A percentile compares a stretch with the other conserved stretches of the same genome.
These are phyloP conservation scores for Apoda limacodes DNA, from an alignment of 2,888 invertebrate genomes.

Conservation along the genomic window DNA sequence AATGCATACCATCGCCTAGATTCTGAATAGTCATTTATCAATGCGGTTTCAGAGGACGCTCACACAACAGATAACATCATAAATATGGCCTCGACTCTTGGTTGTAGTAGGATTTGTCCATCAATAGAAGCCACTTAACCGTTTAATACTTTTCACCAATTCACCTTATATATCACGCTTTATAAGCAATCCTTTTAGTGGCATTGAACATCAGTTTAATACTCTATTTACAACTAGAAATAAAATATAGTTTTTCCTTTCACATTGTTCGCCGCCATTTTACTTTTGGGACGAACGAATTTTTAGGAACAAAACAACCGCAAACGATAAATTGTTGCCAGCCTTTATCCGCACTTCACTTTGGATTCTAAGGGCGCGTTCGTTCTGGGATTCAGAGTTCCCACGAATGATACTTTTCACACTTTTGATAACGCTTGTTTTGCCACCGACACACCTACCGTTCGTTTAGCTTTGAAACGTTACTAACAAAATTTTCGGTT, in stretches of 20 bases:
- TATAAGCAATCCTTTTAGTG: constrained; percentile 29
- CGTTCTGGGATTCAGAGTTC: no score
- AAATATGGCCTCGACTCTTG: constrained; percentile 74
- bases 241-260: constrained; percentile 72
- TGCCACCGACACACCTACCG: no score
- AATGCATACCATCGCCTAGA: constrained; percentile 60
- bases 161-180: constrained; percentile 45
- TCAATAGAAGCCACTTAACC: constrained; percentile 51
- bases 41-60: constrained; percentile 64
- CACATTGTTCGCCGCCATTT: constrained; percentile 77
- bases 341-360: no score
- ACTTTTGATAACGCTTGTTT: no score
- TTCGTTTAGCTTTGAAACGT: no score
- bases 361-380: no score
- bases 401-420: no score
- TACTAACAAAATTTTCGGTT: no score
- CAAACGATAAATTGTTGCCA: no score
- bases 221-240: constrained; percentile 65
- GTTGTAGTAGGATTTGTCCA: constrained; percentile 68
- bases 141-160: constrained; percentile 33
- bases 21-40: constrained; percentile 50
- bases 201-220: constrained; percentile 40
- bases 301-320: no score
- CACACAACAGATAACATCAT: constrained; percentile 71
- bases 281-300: no score